Conservation (phyloP, 2,888 invertebrate species). For the Synergus japonicus region DNA sequence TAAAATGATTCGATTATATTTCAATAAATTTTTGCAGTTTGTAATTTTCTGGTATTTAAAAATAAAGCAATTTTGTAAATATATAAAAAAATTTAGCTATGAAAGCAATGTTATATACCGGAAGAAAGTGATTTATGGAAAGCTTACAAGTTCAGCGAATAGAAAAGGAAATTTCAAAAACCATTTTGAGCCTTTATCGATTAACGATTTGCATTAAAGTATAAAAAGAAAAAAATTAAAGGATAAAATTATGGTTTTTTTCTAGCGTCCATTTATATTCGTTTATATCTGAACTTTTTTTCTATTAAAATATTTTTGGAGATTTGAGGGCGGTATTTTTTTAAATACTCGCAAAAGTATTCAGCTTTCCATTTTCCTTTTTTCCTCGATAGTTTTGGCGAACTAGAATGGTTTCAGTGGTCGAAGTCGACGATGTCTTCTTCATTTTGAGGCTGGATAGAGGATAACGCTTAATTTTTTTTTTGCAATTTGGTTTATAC, state of each 20-base stretch:
- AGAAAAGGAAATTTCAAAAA: not conserved
- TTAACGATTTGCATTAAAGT: not conserved
- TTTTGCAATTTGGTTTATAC: not conserved
- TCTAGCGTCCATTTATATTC: conserved; percentile 21
- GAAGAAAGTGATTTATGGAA: not conserved
- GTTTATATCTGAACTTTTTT: conserved; percentile 29
- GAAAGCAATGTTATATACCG: not conserved
- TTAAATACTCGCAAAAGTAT: conserved; percentile 5
- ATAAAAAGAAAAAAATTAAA: not conserved
- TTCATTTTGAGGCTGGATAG: conserved; percentile 2
- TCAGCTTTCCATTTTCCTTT: not conserved
- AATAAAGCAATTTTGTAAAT: not conserved
- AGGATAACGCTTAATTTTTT: conserved; percentile 34
- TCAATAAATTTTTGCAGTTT: not conserved
- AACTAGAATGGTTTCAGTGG: conserved; percentile 14
- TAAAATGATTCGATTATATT: not conserved
- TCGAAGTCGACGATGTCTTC: conserved; percentile 3
- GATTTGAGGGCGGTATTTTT: conserved; percentile 36
- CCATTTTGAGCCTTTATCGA: not conserved
- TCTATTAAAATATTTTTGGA: conserved; percentile 34
- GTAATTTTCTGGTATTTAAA: not conserved
- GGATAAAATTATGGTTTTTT: not conserved
- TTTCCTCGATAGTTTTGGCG: not conserved
- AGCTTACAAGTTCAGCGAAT: not conserved
- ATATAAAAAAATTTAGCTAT: not conserved